Evolutionary conservation across 2,888 invertebrate species (phyloP), one percentile per base, ranked within the genome.

Genomic region (Rhingia campestris): DNA sequence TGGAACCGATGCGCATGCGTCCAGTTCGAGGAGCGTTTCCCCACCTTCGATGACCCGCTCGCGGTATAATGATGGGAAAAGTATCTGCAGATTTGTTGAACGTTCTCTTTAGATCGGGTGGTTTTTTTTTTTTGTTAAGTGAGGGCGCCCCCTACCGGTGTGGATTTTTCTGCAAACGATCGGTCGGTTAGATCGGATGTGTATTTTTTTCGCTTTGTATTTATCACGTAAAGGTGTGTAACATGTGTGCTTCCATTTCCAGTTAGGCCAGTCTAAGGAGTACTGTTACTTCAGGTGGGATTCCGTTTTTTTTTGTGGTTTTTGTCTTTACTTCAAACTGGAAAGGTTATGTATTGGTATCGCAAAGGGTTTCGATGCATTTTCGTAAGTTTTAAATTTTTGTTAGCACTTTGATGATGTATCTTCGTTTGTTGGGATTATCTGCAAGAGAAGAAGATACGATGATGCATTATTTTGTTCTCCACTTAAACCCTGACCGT

Each of bases 271-370:
- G 43, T 66, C 47, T 10, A 47, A 37, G 66, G 39, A 81, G 61
- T 66, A 61, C 77, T 77, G 81, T 77, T 82, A 77, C 45, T 81
- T 81, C 67, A 67, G 66, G 76, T 54, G 64, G 69, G 39, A 64
- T 69, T 45, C 45, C 69, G n/a, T 56, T 9, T 32, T 41, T n/a
- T 63, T 6, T 6, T 45, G n/a, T 5, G 33, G 10, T 63, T 61
- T 33, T 45, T 63, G 30, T 33, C 45, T 54, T 37, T 22, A 54
- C 12, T 70, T 58, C 39, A 45, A 45, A 43, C 53, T 37, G 32
- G 7, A 56, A 45, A 56, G 10, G 10, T 58, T 30, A 22, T 32
- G 32, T 58, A 2, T 32, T 33, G 45, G 14, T 14, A 33, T 33
- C 33, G 33, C 61, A 7, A 61, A 45, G 61, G 61, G 59, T 59